Conservation (phyloP, 53 echinoderm and acorn worm genomes). For the Patiria pectinifera region DNA sequence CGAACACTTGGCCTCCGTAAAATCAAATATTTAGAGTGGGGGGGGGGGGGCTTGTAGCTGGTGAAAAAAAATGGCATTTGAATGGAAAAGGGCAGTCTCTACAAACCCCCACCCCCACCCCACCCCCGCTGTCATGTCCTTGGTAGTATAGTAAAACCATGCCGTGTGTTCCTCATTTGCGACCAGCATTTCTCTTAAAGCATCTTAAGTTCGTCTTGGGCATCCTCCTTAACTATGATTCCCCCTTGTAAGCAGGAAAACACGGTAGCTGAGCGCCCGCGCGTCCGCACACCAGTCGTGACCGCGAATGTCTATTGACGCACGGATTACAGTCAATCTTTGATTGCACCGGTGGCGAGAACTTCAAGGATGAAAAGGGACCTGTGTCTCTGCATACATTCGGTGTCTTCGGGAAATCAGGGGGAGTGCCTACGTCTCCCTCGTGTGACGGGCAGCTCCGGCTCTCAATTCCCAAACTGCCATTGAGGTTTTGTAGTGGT, state of each 20-base stretch:
- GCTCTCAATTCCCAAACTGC: not conserved
- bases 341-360: slow-evolving; percentile 1
- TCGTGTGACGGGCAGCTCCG: not conserved
- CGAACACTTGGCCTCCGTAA: too few relatives aligned
- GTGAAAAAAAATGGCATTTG: too few relatives aligned
- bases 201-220: not conserved
- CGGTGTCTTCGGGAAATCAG: not conserved
- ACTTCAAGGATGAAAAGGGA: not conserved
- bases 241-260: not conserved
- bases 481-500: not conserved
- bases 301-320: slow-evolving; percentile 11
- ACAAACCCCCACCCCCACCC: too few relatives aligned
- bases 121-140: too few relatives aligned
- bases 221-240: not conserved
- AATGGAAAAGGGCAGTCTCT: too few relatives aligned
- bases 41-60: too few relatives aligned
- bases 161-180: too few relatives aligned
- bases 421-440: not conserved
- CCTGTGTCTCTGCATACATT: slow-evolving; percentile 25
- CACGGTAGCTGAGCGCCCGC: not conserved
- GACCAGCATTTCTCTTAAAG: too few relatives aligned
- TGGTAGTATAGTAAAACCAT: too few relatives aligned
- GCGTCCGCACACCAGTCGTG: slow-evolving; percentile 3
- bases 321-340: not conserved
- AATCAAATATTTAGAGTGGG: too few relatives aligned